Base-by-base conservation (phyloP, 2,888 invertebrate species). In the Euproctis similis region DNA sequence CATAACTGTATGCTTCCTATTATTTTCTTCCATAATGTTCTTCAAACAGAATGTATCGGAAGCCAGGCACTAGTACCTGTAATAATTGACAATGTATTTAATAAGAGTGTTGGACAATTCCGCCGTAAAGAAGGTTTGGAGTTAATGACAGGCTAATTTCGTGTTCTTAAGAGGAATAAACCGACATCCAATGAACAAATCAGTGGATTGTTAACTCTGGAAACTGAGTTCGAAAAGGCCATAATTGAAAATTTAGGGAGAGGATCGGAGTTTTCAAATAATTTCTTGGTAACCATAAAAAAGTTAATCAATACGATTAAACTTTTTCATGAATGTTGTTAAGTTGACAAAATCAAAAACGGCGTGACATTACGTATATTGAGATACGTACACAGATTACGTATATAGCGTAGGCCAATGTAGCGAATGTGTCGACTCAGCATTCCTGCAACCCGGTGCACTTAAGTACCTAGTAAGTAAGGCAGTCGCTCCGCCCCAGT, bases 71-170 rank as follows among this genome's bases (percentile, higher is more conserved):
- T 93, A 26, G 76, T 88, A 2, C 82, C 86, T 0, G 54, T 86
- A 26, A 58, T 92, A 27, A 73, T 88, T n/a, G 75, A 87, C 12
- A 88, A 87, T 53, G 78, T 89, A 28, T 89, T 92, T 36, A 84
- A 86, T 29, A 62, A 71, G 9, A 81, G 85, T 10, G 86, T 90
- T 2, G 81, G 91, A 36, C 87, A 88, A 14, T 92, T 89, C 51
- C 81, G 90, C 12, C 86, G 89, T 22, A 88, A 86, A 38, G 92
- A 92, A 70, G 90, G 90, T 0, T 52, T 90, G 1, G 90, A 91
- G 52, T 68, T 92, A 33, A 59, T 92, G 24, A 73, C 80, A n/a
- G 75, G 87, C 2, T 89, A 92, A 42, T 92, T 90, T 59, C 80
- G 84, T 25, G 88, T 90, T 46, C 67, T 87, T 8, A 85, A 89